Evolutionary conservation across 2,113 vertebrate species (phyloP), one percentile per base, ranked within the genome.

Genomic region (Cololabis saira): DNA sequence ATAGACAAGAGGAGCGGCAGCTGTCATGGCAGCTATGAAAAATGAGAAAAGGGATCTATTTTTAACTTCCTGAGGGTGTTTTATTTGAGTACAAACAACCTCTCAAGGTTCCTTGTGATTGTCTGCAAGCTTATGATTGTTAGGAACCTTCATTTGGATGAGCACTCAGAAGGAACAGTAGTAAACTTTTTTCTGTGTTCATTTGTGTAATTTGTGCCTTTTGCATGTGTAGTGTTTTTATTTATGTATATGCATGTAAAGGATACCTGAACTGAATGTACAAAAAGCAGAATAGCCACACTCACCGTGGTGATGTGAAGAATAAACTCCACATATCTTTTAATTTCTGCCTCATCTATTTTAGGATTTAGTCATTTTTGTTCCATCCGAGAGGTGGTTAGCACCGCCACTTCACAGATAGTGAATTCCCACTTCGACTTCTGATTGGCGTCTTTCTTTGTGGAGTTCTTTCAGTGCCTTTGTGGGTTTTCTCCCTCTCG

Each of bases 91-190:
- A 27, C 24, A 5, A 27, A 27, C 24, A 5, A 27, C 24, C 24
- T 47, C 16, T 15, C 6, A 13, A 24, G 18, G 18, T 19, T 61
- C 14, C 15, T 41, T 2, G 5, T 53, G 47, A 49, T 59, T 49
- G 21, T 3, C 4, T 64, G 37, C 8, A 5, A 49, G 27, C 13
- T 47, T 15, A 57, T 40, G 4, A 61, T 42, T 50, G 43, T 12
- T 21, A 10, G 44, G 13, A 11, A 58, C 27, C 33, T 37, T 71
- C 10, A 78, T 69, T 61, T 53, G 10, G 61, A 44, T 27, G 27
- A 58, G 40, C 37, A 21, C 44, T 64, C 27, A 33, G 22, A 52
- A 71, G 45, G 24, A 60, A 43, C 22, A 53, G 12, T 10, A 54
- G 15, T 43, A 30, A 37, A 45, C 3, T 10, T 14, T 67, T 18